Evolutionary conservation across 2,113 vertebrate species (phyloP).

Genomic region (Ptychochromis oligacanthus): DNA sequence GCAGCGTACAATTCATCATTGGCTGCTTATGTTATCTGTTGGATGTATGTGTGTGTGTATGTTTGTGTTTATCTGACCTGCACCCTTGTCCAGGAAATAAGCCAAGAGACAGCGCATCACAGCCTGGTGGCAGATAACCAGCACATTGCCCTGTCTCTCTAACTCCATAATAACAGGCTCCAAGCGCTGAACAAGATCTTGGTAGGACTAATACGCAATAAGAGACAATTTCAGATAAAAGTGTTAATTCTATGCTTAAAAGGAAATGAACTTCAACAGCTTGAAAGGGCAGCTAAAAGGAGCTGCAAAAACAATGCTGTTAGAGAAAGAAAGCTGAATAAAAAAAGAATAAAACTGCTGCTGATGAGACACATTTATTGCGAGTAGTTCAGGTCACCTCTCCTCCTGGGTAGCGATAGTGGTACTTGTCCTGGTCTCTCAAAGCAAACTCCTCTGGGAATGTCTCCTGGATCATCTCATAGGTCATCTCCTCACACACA

Average conservation of each 20-base stretch:
- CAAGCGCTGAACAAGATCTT: slow-evolving; percentile 94
- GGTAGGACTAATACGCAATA: slow-evolving; percentile 86
- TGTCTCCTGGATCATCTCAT: slow-evolving; percentile 88
- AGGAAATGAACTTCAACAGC: not conserved
- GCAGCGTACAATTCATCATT: not conserved
- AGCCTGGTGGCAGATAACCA: slow-evolving; percentile 96
- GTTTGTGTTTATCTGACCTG: slow-evolving; percentile 81
- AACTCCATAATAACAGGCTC: slow-evolving; percentile 98
- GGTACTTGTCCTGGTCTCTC: slow-evolving; percentile 96
- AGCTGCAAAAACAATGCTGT: not conserved
- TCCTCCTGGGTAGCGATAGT: slow-evolving; percentile 97
- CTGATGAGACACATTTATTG: not conserved
- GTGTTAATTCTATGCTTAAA: not conserved
- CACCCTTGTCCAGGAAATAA: slow-evolving; percentile 96
- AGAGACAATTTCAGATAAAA: not conserved
- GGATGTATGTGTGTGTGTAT: not conserved
- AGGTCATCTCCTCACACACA: slow-evolving; percentile 97
- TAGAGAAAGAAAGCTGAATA: not conserved
- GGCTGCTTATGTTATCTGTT: not conserved
- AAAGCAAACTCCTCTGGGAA: slow-evolving; percentile 95
- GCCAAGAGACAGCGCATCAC: slow-evolving; percentile 97
- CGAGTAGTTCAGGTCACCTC: slow-evolving; percentile 82
- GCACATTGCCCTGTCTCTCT: slow-evolving; percentile 93
- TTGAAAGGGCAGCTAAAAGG: not conserved
- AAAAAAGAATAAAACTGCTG: not conserved